Evolutionary conservation across 2,113 vertebrate genomes (phyloP), one percentile per base, ranked within the genome.

Genomic region (Ariopsis seemanni): DNA sequence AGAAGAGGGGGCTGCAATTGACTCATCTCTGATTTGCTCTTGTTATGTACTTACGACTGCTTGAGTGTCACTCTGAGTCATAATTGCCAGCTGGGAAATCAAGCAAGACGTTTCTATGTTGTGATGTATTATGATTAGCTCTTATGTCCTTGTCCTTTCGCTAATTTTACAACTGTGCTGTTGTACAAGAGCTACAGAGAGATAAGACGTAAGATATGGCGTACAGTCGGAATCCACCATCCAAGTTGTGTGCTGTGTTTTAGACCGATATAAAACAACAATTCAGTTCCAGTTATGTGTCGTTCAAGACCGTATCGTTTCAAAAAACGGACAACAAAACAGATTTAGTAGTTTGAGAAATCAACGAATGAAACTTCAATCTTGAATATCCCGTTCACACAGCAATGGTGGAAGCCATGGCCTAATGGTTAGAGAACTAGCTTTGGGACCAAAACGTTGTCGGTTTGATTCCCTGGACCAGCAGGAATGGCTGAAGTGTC

Each of bases 1-100:
- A 86, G 60, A 27, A 81, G 62, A 20, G 75, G 85, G 30, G 85
- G 55, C 52, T 72, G 78, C 78, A 18, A 48, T 48, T 71, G 65
- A 48, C 62, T 86, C 85, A 69, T 86, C 77, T 42, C 79, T 58
- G 65, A 58, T 87, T 82, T 71, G 53, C 62, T 71, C 52, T 57
- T 5, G 25, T 84, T 72, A 34, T 55, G 34, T 79, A 17, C 58
- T 53, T 75, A 63, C 20, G 30, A 80, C 74, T 86, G 74, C 77
- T 86, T 20, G 9, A 81, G 85, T 81, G 77, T 86, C 85, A 81
- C 30, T 86, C 85, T 82, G 77, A 87, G 55, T 87, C 86, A 72
- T 50, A 50, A 52, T 20, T n/a, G n/a, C 78, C 86, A 87, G 86
- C 63, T 87, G 86, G 86, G 55, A 71, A 74, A 52, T 69, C 78